These are phyloP conservation scores for Ammodytes dubius DNA, from an alignment of 2,113 vertebrate genomes.

Conservation along the genomic window DNA sequence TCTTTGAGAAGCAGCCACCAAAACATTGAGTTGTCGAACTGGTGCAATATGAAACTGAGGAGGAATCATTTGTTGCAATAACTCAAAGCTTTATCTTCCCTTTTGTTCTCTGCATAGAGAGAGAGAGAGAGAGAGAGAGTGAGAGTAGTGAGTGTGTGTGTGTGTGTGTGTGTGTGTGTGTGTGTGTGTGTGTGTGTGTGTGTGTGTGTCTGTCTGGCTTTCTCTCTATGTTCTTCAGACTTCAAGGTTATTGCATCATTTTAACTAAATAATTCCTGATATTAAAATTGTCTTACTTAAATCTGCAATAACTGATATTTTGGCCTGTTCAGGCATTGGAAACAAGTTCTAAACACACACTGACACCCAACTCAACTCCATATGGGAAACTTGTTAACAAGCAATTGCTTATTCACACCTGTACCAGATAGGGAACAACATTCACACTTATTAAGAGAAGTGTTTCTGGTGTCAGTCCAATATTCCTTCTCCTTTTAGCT, in stretches of 20 bases:
- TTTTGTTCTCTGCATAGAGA: slow-evolving; percentile 33
- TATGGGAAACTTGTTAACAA: neutral
- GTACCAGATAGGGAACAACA: neutral
- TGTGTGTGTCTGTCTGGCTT: neutral
- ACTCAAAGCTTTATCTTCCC: neutral
- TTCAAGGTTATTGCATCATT: neutral
- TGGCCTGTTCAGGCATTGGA: neutral
- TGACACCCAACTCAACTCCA: neutral
- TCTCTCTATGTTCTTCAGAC: neutral
- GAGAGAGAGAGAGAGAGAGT: too few species aligned
- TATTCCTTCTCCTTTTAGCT: neutral
- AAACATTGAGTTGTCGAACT: slow-evolving; percentile 36
- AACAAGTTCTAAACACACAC: neutral
- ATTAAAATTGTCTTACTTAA: neutral
- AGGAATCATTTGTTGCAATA: slow-evolving; percentile 29
- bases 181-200: neutral
- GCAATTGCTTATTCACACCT: neutral
- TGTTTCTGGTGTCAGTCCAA: neutral
- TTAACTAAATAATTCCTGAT: neutral
- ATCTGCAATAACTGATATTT: neutral
- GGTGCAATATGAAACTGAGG: slow-evolving; percentile 13
- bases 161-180: neutral
- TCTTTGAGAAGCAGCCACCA: slow-evolving; percentile 32
- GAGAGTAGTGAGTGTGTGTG: neutral
- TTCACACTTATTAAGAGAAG: neutral